Percentiles rank a stretch among this genome's conserved stretches.
phyloP scores from a whole-genome alignment of 2,888 invertebrate species.

The Choreutis nemorana region DNA sequence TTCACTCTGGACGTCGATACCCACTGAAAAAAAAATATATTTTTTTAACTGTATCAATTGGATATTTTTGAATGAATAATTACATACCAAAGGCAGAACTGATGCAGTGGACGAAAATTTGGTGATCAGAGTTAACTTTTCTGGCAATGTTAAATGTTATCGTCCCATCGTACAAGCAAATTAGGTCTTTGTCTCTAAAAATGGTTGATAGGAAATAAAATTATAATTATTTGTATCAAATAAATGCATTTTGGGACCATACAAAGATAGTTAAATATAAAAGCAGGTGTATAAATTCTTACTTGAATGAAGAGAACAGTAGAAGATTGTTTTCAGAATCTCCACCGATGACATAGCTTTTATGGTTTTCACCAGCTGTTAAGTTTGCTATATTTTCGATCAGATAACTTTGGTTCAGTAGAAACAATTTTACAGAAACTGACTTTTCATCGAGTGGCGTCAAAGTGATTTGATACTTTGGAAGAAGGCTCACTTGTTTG shows the following conservation, averaged over 20 bases:
- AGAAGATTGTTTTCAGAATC: constrained; percentile 71
- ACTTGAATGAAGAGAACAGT: constrained; percentile 63
- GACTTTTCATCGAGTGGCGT: constrained; percentile 32
- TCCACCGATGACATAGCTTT: constrained; percentile 69
- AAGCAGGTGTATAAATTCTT: constrained; percentile 17
- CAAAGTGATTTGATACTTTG: constrained; percentile 65
- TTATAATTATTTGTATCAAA: constrained; percentile 5
- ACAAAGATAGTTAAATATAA: too few species aligned
- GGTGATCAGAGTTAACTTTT: constrained; percentile 38
- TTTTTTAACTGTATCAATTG: too few species aligned
- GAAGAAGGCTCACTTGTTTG: constrained; percentile 69
- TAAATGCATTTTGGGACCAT: too few species aligned
- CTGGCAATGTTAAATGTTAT: constrained; percentile 47
- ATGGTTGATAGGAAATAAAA: constrained; percentile 1
- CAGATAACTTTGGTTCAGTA: constrained; percentile 50
- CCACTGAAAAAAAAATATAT: constrained; percentile 42
- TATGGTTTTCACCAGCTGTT: constrained; percentile 60
- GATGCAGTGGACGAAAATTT: constrained; percentile 62
- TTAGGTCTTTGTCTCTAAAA: constrained; percentile 49
- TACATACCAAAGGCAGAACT: constrained; percentile 66
- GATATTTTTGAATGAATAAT: constrained; percentile 1
- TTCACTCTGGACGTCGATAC: constrained; percentile 52
- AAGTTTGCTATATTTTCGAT: constrained; percentile 38
- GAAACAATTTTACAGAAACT: constrained; percentile 31
- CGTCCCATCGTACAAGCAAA: constrained; percentile 43